Evolutionary conservation across 1,140 invertebrate species (phyloP), one percentile per base, ranked within the genome.

Genomic region (Euwallacea fornicatus): DNA sequence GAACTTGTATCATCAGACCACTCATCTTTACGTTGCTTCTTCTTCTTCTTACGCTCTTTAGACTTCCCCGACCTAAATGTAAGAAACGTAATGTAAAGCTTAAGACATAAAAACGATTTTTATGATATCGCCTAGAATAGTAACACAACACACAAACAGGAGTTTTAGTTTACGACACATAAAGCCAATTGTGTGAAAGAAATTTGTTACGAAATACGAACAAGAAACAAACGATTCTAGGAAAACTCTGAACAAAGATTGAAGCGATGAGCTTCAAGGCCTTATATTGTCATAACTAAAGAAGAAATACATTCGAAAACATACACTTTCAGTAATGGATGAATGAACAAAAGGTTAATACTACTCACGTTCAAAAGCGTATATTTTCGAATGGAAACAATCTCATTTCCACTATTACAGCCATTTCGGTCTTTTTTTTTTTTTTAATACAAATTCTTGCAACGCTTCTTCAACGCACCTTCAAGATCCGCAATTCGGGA

Each of bases 21-120:
- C n/a, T 74, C 71, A 43, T 69, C 73, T 55, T 69, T 69, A 7
- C 72, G 70, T 33, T 75, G 71, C 61, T 63, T 50, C 67, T 77
- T 78, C 71, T 78, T 80, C 55, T 81, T 80, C 74, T 80, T 81
- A 68, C 80, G 80, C 13, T 80, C 78, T 62, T 79, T 78, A 16
- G 75, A 72, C 70, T 79, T 79, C 0, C 58, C 64, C 10, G 76
- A 77, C 76, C 54, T 56, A 56, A 56, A 56, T 6, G 13, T 50
- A 50, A 50, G 13, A n/a, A 56, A 56, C 54, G 8, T 9, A 56
- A 56, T 9, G 16, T 21, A 16, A 56, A 16, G 46, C 9, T 50
- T 16, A 56, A 42, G 42, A 13, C 33, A 15, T 7, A n/a, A 9
- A 42, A 11, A 47, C 21, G 7, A 55, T 44, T 56, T 47, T 21